Evolutionary conservation across 2,888 invertebrate species (phyloP), one percentile per base, ranked within the genome.

Genomic region (Rambutsinella grinnellia): DNA sequence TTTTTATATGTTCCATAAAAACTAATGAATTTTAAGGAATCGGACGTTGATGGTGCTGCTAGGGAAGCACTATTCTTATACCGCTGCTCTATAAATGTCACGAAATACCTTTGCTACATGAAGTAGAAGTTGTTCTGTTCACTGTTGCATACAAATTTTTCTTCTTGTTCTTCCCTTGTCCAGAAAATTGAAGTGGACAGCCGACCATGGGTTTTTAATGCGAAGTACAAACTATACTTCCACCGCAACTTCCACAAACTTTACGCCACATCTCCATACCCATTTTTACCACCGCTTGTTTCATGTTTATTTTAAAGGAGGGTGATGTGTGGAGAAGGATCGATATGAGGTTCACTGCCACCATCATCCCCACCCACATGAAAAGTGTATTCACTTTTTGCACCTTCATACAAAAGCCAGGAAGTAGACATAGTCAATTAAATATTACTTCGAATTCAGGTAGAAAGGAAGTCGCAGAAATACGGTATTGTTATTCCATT

Each of bases 351-450:
- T 19, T 51, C 51, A 51, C 51, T 21, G 36, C 36, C 36, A 36
- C 36, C 36, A 13, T 13, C 5, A 13, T 36, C 36, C 5, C 6
- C 36, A 36, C 36, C 36, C 36, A 49, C 19, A 17, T 49, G n/a
- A n/a, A n/a, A n/a, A n/a, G n/a, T n/a, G 58, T 44, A 28, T 8
- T 44, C 61, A 47, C 28, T 24, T 2, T 47, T 19, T 19, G n/a
- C 61, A 23, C 61, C 47, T 61, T n/a, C 27, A 23, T 49, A 49
- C 61, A 47, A 60, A 44, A 36, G 13, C 6, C 61, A 61, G 61
- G 61, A 61, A 61, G 24, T 61, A 49, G 21, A 47, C 23, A 26
- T 8, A 36, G 19, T n/a, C 47, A 61, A 61, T 19, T 36, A 58
- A 57, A 57, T n/a, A n/a, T n/a, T n/a, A n/a, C n/a, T n/a, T n/a